These are phyloP conservation scores for Augochlorella aurata DNA, from an alignment of 2,888 invertebrate species.

Conservation along the genomic window DNA sequence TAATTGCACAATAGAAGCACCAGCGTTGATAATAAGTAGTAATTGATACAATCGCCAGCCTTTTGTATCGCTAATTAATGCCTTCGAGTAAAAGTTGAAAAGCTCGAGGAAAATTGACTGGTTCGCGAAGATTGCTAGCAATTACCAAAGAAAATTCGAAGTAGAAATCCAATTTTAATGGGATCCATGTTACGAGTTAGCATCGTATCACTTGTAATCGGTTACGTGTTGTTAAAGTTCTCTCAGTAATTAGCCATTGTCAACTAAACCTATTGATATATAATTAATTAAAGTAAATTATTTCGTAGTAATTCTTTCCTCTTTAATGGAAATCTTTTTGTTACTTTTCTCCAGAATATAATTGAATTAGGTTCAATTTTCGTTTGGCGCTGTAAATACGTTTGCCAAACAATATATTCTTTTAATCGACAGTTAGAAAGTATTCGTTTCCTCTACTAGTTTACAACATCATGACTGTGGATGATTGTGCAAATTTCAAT, in stretches of 20 bases:
- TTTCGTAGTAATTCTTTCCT: no score
- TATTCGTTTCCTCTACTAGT: not conserved
- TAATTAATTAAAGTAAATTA: not conserved
- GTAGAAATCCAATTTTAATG: not conserved
- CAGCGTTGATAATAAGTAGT: not conserved
- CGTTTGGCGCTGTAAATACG: not conserved
- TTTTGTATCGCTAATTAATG: constrained; percentile 15
- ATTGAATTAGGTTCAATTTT: not conserved
- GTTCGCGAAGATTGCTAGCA: no score
- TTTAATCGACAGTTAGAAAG: not conserved
- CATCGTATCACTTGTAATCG: not conserved
- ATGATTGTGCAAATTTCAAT: not conserved
- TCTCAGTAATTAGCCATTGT: not conserved
- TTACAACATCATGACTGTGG: not conserved
- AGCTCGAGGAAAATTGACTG: not conserved
- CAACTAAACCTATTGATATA: not conserved
- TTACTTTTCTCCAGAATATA: not conserved
- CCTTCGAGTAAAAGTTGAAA: not conserved
- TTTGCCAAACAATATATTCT: not conserved
- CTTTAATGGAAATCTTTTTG: not conserved
- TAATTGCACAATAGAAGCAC: constrained; percentile 36
- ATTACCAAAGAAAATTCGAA: not conserved
- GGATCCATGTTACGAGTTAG: not conserved
- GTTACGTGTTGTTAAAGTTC: not conserved
- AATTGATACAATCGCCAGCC: constrained; percentile 8